Base-by-base conservation (phyloP, 2,888 invertebrate species). In the Agrotis ipsilon region DNA sequence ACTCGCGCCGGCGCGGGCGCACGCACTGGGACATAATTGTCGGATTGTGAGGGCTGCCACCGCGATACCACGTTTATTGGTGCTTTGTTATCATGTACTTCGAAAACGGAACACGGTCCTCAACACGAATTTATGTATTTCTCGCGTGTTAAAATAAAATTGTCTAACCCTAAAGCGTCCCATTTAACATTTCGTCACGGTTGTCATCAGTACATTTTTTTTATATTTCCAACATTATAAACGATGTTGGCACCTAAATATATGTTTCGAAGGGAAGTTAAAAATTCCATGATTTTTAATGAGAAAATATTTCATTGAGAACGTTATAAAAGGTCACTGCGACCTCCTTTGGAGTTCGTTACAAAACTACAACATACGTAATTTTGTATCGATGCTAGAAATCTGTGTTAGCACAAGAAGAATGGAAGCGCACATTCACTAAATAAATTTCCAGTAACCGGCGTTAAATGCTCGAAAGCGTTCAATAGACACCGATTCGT, bases 1-100 rank as follows among this genome's bases (percentile, higher is more conserved):
- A 90, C 91, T 87, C 79, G 85, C 82, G 78, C 68, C 62, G 62
- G 69, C 78, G 81, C 75, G 57, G 68, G 64, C 70, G 73, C 81
- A 72, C 75, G 72, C 72, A 75, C 75, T 82, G 63, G 72, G 67
- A 58, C 68, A 73, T 75, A 70, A 78, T 77, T 78, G 80, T 85
- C 48, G 67, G 74, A 71, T 84, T 77, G 80, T 83, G 82, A 74
- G 79, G 84, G 86, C 79, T 76, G 78, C 74, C 75, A 67, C 81
- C 68, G 78, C 67, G 72, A 77, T 71, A 68, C 63, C 51, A 76
- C 64, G 71, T 72, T 82, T 82, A 85, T 85, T 85, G 80, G 66
- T 76, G 80, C 86, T 83, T 85, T 84, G 84, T 84, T 83, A 83
- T 70, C 69, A 69, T 49, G 59, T 72, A 72, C 68, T 73, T 77